Evolutionary conservation across 2,113 vertebrate genomes (phyloP), one percentile per base, ranked within the genome.

Genomic region (Bubo bubo): DNA sequence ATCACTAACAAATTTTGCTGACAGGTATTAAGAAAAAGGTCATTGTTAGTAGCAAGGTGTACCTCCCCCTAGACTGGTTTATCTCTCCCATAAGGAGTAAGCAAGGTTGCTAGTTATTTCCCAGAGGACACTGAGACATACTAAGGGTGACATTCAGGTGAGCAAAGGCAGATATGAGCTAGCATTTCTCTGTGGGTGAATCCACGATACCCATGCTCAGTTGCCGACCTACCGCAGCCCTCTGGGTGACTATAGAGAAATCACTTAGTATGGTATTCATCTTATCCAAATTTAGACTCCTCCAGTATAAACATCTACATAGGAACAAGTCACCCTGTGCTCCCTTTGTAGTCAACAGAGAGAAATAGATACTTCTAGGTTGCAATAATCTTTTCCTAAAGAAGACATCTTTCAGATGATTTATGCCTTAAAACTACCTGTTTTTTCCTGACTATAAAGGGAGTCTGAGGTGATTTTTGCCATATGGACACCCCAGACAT

Each of bases 381-480:
- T 79, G 77, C 85, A 93, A 95, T 96, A 96, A 96, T 96, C 95
- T 95, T 81, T 82, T 53, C 74, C 58, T 86, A 82, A 95, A 92
- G 95, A 94, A 91, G 90, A 90, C 95, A 66, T 94, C 92, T 92
- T 86, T 49, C 81, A 90, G 39, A 82, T 96, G 85, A 97, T 95
- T 94, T 93, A 97, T 83, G 58, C 50, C 53, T 94, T 95, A 37
- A 73, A 95, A 92, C 81, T 96, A 97, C 96, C 96, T 97, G 92
- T 0, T 96, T 93, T 96, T 92, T 58, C 39, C 62, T 82, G 74
- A 92, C 93, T 93, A 70, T 72, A 95, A 96, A 93, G 93, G 53
- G 77, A 97, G 81, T 85, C 84, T 88, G 90, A 96, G 70, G 85
- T 96, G 96, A 96, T 96, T 96, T 96, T 96, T 96, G 95, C 97